Evolutionary conservation across 2,797 vertebrate species (phyloP).

Genomic region (Calcarius lapponicus): DNA sequence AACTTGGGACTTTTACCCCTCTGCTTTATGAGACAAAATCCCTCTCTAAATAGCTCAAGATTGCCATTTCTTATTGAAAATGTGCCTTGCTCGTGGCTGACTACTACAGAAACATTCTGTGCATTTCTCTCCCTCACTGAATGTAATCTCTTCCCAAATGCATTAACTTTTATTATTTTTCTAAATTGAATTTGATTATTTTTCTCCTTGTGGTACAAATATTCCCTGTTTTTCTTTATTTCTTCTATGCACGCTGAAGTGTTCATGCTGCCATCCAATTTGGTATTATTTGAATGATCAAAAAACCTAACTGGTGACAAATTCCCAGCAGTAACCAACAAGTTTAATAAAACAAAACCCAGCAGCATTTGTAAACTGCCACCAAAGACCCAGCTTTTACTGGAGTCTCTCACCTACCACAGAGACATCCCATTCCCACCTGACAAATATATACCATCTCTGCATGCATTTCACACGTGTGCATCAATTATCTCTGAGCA

Average conservation of each 20-base stretch:
- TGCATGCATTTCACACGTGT: not conserved
- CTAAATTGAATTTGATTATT: slow-evolving; percentile 44
- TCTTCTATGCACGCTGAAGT: not conserved
- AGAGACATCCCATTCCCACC: not conserved
- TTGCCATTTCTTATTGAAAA: not conserved
- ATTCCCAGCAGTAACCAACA: slow-evolving; percentile 8
- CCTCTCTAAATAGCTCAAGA: not conserved
- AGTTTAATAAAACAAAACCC: not conserved
- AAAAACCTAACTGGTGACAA: not conserved
- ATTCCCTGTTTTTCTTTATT: not conserved
- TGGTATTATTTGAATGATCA: not conserved
- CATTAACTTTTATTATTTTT: slow-evolving; percentile 57
- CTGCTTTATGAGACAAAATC: not conserved
- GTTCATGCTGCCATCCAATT: not conserved
- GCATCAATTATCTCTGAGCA: not conserved
- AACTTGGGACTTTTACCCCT: not conserved
- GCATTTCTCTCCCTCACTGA: not conserved
- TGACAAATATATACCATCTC: not conserved
- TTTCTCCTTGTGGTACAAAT: not conserved
- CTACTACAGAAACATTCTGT: not conserved
- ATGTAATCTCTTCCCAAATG: slow-evolving; percentile 31
- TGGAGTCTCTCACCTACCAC: not conserved
- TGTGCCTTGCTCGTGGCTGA: not conserved
- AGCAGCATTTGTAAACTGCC: not conserved
- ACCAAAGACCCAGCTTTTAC: not conserved